phyloP scores from a whole-genome alignment of 2,888 invertebrate species.

The Meloe dianella region DNA sequence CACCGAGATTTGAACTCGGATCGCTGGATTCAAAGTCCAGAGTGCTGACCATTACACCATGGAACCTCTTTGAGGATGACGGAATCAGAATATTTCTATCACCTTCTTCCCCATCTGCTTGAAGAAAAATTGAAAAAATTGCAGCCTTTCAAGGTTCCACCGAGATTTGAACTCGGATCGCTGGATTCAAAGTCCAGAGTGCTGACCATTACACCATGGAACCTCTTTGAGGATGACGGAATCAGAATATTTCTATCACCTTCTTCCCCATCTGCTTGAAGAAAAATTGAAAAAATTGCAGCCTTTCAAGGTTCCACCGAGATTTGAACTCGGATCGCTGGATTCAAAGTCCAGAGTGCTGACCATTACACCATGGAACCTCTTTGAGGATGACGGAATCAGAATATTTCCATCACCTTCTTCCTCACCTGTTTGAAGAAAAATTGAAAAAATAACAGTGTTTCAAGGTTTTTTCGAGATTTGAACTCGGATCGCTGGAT shows the following conservation, averaged over 20 bases:
- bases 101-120: background rate
- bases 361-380: constrained; percentile 67
- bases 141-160: constrained; percentile 67
- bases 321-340: constrained; percentile 83
- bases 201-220: constrained; percentile 71
- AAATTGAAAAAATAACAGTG: background rate
- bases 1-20: constrained; percentile 83
- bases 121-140: background rate
- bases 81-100: background rate
- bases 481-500: constrained; percentile 84
- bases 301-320: constrained; percentile 72
- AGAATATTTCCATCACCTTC: too few relatives aligned
- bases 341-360: constrained; percentile 84
- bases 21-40: constrained; percentile 83
- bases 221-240: constrained; percentile 35
- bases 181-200: constrained; percentile 83
- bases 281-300: background rate
- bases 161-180: constrained; percentile 83
- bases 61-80: constrained; percentile 38
- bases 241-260: too few relatives aligned
- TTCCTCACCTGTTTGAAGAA: background rate
- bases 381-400: background rate
- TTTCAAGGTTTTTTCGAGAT: constrained; percentile 74
- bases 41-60: constrained; percentile 75
- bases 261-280: background rate